These are phyloP conservation scores for Drosophila busckii DNA, from an alignment of 1,140 invertebrate genomes.

Conservation along the genomic window DNA sequence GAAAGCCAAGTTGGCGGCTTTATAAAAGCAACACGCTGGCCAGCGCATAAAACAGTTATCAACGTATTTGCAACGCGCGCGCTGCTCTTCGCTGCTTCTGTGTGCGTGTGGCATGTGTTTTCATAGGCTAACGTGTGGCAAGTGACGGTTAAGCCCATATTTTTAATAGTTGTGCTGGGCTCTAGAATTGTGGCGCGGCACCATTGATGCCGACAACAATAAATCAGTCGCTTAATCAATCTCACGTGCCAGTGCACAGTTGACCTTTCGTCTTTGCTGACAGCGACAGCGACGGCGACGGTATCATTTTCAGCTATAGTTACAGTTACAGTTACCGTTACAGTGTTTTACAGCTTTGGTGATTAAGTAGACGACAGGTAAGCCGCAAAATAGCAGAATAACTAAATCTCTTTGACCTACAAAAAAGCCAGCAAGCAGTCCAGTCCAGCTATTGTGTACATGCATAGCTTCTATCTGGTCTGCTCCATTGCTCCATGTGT, in stretches of 20 bases:
- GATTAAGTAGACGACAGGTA: conserved; percentile 67
- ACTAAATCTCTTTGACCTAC: conserved; percentile 51
- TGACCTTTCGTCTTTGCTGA: conserved; percentile 38
- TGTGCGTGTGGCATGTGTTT: conserved; percentile 18
- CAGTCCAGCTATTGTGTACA: not conserved
- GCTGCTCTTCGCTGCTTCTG: conserved; percentile 5
- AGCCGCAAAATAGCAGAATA: conserved; percentile 33
- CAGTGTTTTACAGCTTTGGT: conserved; percentile 24
- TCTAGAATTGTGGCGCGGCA: not conserved
- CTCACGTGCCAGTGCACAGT: conserved; percentile 52
- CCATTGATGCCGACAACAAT: conserved; percentile 24
- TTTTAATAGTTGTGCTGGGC: conserved; percentile 6
- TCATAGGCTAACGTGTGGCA: too few relatives aligned
- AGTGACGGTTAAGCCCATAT: conserved; percentile 13
- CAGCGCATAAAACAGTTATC: conserved; percentile 32
- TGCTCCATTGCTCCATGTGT: too few relatives aligned
- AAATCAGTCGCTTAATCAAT: conserved; percentile 67
- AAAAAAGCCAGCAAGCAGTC: conserved; percentile 11
- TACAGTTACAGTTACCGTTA: conserved; percentile 7
- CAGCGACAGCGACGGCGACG: not conserved
- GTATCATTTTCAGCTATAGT: conserved; percentile 11
- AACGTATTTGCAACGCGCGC: conserved; percentile 47
- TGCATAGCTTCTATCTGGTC: not conserved
- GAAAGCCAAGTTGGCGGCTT: conserved; percentile 46
- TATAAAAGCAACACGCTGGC: conserved; percentile 49